Evolutionary conservation across 2,113 vertebrate species (phyloP).

Genomic region (Lampris incognitus): DNA sequence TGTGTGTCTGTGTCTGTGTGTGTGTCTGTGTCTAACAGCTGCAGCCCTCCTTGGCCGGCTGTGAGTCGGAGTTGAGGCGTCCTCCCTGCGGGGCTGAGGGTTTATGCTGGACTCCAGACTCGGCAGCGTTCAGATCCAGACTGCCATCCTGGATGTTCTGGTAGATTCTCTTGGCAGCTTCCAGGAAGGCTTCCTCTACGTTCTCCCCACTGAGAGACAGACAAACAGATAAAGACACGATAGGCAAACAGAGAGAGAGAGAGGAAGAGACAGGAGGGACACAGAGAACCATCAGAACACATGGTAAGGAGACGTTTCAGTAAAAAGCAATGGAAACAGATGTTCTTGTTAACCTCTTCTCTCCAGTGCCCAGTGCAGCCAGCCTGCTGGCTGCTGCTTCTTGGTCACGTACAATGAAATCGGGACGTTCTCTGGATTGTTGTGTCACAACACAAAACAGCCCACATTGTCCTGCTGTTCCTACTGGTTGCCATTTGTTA

Average conservation of each 20-base stretch:
- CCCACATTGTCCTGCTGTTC: no score
- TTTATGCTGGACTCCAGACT: constrained; percentile 98
- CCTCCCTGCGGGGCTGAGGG: constrained; percentile 94
- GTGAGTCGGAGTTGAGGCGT: constrained; percentile 91
- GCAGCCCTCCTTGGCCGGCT: constrained; percentile 94
- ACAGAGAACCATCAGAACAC: no score
- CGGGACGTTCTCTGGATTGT: no score
- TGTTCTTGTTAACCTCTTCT: no score
- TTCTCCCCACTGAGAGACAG: constrained; percentile 89
- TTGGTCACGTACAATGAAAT: no score
- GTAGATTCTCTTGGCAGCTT: constrained; percentile 98
- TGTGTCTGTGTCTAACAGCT: constrained; percentile 87
- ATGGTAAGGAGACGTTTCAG: no score
- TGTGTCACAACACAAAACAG: no score
- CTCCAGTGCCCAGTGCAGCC: no score
- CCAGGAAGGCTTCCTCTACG: constrained; percentile 96
- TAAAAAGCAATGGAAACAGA: no score
- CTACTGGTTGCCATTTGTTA: no score
- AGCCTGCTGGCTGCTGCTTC: no score
- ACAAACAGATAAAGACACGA: background rate
- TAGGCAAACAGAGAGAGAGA: background rate
- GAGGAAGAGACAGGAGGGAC: background rate
- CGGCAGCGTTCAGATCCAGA: constrained; percentile 96
- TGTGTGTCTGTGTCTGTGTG: constrained; percentile 13
- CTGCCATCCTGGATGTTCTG: constrained; percentile 99